phyloP scores from a whole-genome alignment of 2,113 vertebrate species.

The Fulmarus glacialis region DNA sequence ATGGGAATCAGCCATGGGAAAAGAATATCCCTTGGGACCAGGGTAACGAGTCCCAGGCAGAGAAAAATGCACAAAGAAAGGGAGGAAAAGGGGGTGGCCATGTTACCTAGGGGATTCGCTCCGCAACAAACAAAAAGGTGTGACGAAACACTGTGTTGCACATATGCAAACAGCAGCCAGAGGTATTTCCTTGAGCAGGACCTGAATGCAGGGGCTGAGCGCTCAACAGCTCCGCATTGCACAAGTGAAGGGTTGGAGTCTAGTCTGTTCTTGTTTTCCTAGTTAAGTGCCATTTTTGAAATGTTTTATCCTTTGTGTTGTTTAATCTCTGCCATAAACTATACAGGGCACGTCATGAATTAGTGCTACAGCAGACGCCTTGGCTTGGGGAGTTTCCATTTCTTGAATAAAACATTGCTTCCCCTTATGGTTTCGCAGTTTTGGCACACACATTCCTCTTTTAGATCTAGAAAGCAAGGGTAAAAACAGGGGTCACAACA shows the following conservation, averaged over 20 bases:
- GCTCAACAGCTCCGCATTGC: neutral
- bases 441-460: neutral
- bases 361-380: neutral
- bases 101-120: slow-evolving; percentile 11
- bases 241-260: slow-evolving; percentile 3
- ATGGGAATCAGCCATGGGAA: neutral
- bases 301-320: slow-evolving; percentile 48
- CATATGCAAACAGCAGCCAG: neutral
- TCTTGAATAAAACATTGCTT: neutral
- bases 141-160: neutral
- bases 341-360: neutral
- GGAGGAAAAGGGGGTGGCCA: neutral
- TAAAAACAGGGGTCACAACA: slow-evolving; percentile 9
- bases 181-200: neutral
- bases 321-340: slow-evolving; percentile 57
- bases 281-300: slow-evolving; percentile 31
- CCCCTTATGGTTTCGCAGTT: neutral
- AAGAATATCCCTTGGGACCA: neutral
- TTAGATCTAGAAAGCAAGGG: neutral
- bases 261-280: slow-evolving; percentile 57
- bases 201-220: neutral
- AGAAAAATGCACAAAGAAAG: neutral
- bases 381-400: neutral
- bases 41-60: neutral
- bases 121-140: slow-evolving; percentile 34